These are phyloP conservation scores for Amphipyra berbera DNA, from an alignment of 2,888 invertebrate genomes.

Conservation along the genomic window DNA sequence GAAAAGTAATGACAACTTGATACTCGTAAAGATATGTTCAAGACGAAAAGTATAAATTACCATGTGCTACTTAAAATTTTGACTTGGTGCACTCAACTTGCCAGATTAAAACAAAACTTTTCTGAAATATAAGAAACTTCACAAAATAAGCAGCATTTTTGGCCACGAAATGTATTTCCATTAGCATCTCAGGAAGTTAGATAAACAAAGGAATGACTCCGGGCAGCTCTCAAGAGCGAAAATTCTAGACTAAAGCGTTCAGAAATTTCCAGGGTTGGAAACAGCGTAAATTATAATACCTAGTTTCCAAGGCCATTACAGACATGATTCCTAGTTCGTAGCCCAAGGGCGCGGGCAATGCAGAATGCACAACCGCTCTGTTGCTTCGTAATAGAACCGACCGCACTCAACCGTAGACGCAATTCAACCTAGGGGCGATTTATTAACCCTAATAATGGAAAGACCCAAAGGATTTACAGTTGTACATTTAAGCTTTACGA, in stretches of 20 bases:
- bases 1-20: slow-evolving; percentile 10
- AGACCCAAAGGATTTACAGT: slow-evolving; percentile 35
- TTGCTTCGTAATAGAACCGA: slow-evolving; percentile 43
- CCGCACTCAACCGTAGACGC: slow-evolving; percentile 47
- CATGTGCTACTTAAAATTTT: no score
- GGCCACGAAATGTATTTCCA: slow-evolving; percentile 24
- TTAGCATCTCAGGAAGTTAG: slow-evolving; percentile 38
- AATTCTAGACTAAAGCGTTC: slow-evolving; percentile 28
- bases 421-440: slow-evolving; percentile 47
- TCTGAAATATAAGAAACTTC: slow-evolving; percentile 7
- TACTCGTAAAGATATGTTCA: slow-evolving; percentile 1
- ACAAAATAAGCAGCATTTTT: slow-evolving; percentile 34
- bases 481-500: slow-evolving; percentile 39
- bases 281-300: slow-evolving; percentile 44
- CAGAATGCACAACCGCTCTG: slow-evolving; percentile 51
- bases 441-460: slow-evolving; percentile 49
- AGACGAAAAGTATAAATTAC: slow-evolving; percentile 5
- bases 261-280: slow-evolving; percentile 35
- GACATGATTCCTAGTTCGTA: slow-evolving; percentile 47
- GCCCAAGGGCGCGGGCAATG: slow-evolving; percentile 49
- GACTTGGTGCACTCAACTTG: slow-evolving; percentile 17
- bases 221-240: slow-evolving; percentile 32
- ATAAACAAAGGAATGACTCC: slow-evolving; percentile 44
- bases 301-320: slow-evolving; percentile 47
- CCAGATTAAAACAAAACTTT: slow-evolving; percentile 29